Conservation (phyloP, 2,797 vertebrate species). For the Falco cherrug region DNA sequence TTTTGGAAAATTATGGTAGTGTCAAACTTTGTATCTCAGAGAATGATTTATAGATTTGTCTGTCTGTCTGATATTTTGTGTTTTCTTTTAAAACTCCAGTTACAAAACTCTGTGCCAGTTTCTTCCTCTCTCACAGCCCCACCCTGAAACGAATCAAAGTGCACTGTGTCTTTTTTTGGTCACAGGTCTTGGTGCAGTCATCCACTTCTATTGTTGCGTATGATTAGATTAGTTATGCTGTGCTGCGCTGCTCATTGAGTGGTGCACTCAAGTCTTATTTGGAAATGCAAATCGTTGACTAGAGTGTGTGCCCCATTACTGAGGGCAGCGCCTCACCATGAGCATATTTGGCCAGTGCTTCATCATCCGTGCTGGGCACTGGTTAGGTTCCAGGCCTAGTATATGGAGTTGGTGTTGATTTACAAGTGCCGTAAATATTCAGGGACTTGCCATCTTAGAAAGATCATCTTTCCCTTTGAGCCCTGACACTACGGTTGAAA, state of each 20-base stretch:
- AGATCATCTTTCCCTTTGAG: constrained; percentile 15
- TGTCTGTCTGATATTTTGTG: background rate
- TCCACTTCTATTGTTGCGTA: constrained; percentile 21
- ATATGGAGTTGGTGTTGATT: background rate
- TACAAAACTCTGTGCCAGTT: constrained; percentile 1
- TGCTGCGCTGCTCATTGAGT: background rate
- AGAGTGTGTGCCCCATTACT: background rate
- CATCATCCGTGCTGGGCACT: background rate
- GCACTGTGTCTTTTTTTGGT: constrained; percentile 43
- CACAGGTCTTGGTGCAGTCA: constrained; percentile 45
- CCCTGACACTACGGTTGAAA: background rate
- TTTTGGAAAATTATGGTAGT: background rate
- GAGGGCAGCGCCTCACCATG: background rate
- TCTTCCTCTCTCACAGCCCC: background rate
- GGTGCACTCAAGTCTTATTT: constrained; percentile 20
- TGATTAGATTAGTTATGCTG: background rate
- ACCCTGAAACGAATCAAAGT: constrained; percentile 48
- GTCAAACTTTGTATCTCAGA: background rate
- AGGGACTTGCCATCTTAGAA: background rate
- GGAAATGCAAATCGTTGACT: background rate
- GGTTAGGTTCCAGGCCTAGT: background rate
- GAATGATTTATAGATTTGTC: background rate
- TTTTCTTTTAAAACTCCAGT: constrained; percentile 8
- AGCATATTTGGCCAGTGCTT: constrained; percentile 17
- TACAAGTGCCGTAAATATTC: constrained; percentile 19